Conservation (phyloP, 2,113 vertebrate genomes). For the Lynx canadensis region DNA sequence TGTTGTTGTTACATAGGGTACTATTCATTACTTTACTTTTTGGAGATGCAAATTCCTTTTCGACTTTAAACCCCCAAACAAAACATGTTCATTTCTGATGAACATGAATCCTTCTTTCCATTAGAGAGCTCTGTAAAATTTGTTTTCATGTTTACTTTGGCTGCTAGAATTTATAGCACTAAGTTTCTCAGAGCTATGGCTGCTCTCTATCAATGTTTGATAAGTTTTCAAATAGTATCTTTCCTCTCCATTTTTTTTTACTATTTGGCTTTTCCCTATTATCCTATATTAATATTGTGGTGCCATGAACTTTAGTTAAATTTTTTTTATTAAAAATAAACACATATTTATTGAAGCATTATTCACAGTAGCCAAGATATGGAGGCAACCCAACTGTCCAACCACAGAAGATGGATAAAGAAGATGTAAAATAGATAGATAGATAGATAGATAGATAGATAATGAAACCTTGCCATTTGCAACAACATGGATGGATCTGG, state of each 20-base stretch:
- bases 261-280: not conserved
- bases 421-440: not conserved
- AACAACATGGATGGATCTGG: too few species aligned
- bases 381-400: not conserved
- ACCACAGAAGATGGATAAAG: not conserved
- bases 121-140: not conserved
- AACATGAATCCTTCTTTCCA: not conserved
- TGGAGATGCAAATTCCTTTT: conserved; percentile 45
- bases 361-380: not conserved
- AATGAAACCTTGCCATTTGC: too few species aligned
- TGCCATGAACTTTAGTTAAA: not conserved
- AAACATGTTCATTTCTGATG: not conserved
- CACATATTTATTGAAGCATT: not conserved
- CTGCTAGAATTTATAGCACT: not conserved
- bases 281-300: not conserved
- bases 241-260: not conserved
- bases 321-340: not conserved
- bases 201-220: not conserved
- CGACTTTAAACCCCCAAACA: not conserved
- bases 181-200: not conserved
- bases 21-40: not conserved
- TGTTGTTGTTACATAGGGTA: not conserved
- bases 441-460: not conserved
- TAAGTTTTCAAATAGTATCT: not conserved
- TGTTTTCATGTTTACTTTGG: not conserved